A percentile compares a stretch with the other conserved stretches of the same genome.
Conservation (phyloP, 92 coral and sea anemone genomes). For the Parazoanthus swiftii region DNA sequence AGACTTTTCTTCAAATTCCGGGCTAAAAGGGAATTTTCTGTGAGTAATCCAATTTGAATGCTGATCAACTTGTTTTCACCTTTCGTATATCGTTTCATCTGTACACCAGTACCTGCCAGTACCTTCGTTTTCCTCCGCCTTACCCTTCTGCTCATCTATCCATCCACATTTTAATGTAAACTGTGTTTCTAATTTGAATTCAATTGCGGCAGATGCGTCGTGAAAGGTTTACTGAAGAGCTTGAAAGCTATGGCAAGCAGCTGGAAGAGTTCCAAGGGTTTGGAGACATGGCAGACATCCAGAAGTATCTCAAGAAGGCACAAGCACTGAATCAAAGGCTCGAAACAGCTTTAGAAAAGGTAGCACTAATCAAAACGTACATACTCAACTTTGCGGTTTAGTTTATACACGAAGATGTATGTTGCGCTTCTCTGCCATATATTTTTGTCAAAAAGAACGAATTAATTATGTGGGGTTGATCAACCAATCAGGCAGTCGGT, state of each 20-base stretch:
- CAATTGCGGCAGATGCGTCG: conserved; percentile 84
- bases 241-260: conserved; percentile 94
- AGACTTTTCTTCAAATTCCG: no score
- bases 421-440: not conserved
- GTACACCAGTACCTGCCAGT: not conserved
- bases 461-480: no score
- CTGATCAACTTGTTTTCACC: not conserved
- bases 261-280: conserved; percentile 94
- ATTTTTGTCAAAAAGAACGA: no score
- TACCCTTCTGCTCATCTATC: not conserved
- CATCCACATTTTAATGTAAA: not conserved
- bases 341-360: conserved; percentile 96
- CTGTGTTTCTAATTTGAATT: not conserved
- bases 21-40: not conserved
- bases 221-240: conserved; percentile 93
- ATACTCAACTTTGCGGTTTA: not conserved
- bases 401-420: not conserved
- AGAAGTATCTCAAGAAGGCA: conserved; percentile 91
- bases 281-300: conserved; percentile 96
- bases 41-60: not conserved
- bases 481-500: no score
- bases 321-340: conserved; percentile 91
- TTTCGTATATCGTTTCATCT: not conserved
- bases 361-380: not conserved
- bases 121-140: not conserved